Evolutionary conservation across 1,140 invertebrate species (phyloP).

Genomic region (Drosophila hydei): DNA sequence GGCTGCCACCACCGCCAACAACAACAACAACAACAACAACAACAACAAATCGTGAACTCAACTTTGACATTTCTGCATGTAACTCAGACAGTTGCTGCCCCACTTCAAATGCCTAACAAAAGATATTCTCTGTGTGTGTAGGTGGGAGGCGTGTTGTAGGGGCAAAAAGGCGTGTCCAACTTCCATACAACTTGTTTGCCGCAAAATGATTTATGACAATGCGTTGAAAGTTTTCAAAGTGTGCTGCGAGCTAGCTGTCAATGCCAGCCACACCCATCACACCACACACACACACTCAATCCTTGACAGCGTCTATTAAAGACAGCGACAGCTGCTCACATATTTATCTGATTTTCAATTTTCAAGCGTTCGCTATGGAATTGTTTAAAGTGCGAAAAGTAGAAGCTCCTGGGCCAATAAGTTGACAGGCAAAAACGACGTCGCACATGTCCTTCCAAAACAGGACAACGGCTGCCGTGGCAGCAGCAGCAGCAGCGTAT

Average conservation of each 20-base stretch:
- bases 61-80: constrained; percentile 64
- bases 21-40: constrained; percentile 18
- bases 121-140: constrained; percentile 17
- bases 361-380: constrained; percentile 2
- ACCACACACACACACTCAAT: constrained; percentile 4
- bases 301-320: constrained; percentile 26
- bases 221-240: constrained; percentile 61
- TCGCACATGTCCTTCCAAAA: constrained; percentile 49
- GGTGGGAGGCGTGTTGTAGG: not conserved
- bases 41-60: constrained; percentile 32
- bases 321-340: constrained; percentile 5
- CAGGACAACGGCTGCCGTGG: constrained; percentile 5
- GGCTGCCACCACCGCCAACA: constrained; percentile 19
- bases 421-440: constrained; percentile 53
- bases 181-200: constrained; percentile 63
- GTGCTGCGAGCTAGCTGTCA: constrained; percentile 41
- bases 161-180: constrained; percentile 35
- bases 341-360: constrained; percentile 36
- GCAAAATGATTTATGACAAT: constrained; percentile 79
- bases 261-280: constrained; percentile 37
- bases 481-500: constrained; percentile 4
- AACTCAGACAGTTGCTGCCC: constrained; percentile 9
- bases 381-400: constrained; percentile 23
- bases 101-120: constrained; percentile 35
- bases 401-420: constrained; percentile 54